Conservation (phyloP, 2,888 invertebrate genomes). For the Plemyria rubiginata region DNA sequence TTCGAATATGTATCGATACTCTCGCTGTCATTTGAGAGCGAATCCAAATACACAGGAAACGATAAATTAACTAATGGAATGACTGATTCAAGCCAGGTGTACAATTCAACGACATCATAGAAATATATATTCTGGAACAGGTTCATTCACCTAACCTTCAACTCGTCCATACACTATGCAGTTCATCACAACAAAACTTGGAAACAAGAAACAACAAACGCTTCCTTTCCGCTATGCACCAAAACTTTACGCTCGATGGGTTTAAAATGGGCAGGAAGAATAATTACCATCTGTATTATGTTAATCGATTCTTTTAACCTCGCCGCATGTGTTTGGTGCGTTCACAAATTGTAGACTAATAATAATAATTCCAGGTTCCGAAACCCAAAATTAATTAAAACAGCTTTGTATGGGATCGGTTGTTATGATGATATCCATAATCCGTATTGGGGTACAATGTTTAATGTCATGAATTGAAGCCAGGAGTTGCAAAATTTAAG, state of each 20-base stretch:
- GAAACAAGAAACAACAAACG: constrained; percentile 6
- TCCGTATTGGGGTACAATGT: not conserved
- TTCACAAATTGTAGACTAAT: constrained; percentile 37
- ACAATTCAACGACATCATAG: not conserved
- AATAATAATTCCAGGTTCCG: constrained; percentile 38
- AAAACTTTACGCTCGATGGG: constrained; percentile 51
- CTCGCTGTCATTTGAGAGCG: not conserved
- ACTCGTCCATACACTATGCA: constrained; percentile 9
- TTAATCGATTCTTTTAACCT: constrained; percentile 63
- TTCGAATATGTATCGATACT: not conserved
- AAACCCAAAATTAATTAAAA: constrained; percentile 22
- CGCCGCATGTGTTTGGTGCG: constrained; percentile 51
- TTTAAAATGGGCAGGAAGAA: constrained; percentile 59
- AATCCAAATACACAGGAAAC: not conserved
- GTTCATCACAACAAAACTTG: constrained; percentile 3
- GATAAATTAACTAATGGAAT: not conserved
- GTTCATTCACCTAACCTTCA: constrained; percentile 14
- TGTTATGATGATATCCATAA: not conserved
- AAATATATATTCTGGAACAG: not conserved
- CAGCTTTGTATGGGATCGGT: not conserved
- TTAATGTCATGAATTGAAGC: too few relatives aligned
- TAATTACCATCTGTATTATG: constrained; percentile 64
- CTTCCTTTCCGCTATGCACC: constrained; percentile 45
- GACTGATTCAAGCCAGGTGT: not conserved
- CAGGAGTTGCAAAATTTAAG: not conserved